A percentile compares a stretch with the other conserved stretches of the same genome.
phyloP scores from a whole-genome alignment of 1,140 invertebrate genomes.

The Homarus americanus region DNA sequence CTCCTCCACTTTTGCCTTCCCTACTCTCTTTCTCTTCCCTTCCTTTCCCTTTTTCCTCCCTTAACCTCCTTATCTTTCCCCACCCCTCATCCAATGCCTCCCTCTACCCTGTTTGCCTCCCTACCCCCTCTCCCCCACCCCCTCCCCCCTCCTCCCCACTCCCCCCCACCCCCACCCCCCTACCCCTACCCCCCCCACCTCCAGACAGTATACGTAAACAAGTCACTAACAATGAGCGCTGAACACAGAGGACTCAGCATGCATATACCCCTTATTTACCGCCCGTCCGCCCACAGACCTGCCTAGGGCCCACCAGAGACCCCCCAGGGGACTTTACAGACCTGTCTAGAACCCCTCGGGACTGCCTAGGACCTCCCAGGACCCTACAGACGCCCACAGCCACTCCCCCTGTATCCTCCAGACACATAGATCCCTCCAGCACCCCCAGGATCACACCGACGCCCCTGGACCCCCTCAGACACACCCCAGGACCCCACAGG shows the following conservation, averaged over 20 bases:
- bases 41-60: not conserved
- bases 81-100: not conserved
- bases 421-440: too few species aligned
- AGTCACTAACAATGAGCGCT: not conserved
- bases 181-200: not conserved
- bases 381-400: too few species aligned
- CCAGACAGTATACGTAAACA: not conserved
- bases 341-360: too few species aligned
- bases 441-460: too few species aligned
- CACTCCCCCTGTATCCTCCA: too few species aligned
- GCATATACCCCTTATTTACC: conserved; percentile 26
- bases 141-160: not conserved
- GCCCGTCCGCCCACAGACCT: conserved; percentile 20
- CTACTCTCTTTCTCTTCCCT: not conserved
- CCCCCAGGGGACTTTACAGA: too few species aligned
- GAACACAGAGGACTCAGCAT: not conserved
- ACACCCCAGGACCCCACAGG: too few species aligned
- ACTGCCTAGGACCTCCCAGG: too few species aligned
- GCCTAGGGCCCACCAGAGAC: too few species aligned
- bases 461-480: too few species aligned
- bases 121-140: conserved; percentile 2
- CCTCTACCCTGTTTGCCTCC: not conserved
- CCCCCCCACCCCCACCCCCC: not conserved
- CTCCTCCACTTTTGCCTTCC: not conserved
- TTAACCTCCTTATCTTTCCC: not conserved